Evolutionary conservation across 2,113 vertebrate species (phyloP).

Genomic region (Melanotaenia duboulayi): DNA sequence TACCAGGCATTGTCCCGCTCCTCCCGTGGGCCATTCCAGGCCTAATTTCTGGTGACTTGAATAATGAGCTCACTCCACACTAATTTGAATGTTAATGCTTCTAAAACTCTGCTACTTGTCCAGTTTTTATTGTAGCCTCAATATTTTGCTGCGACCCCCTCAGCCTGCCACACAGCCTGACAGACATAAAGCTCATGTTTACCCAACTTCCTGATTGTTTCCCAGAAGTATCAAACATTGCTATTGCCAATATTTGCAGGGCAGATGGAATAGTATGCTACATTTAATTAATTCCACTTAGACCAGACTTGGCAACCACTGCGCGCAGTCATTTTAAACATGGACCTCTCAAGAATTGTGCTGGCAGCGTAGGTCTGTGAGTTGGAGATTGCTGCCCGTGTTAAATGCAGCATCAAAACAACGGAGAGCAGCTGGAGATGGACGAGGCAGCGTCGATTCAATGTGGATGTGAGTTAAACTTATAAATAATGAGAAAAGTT

Average conservation of each 20-base stretch:
- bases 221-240: conserved; percentile 15
- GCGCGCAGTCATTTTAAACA: conserved; percentile 52
- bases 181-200: conserved; percentile 7
- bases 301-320: conserved; percentile 53
- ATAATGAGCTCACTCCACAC: no score
- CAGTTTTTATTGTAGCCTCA: neutral
- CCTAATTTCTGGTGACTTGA: no score
- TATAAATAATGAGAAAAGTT: conserved; percentile 50
- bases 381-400: conserved; percentile 43
- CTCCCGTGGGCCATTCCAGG: no score
- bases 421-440: conserved; percentile 59
- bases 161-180: neutral
- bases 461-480: conserved; percentile 47
- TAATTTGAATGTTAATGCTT: no score
- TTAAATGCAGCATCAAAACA: conserved; percentile 39
- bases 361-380: conserved; percentile 62
- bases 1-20: no score
- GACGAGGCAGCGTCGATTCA: conserved; percentile 51
- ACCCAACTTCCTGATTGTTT: conserved; percentile 29
- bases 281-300: conserved; percentile 65
- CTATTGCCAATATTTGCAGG: conserved; percentile 22
- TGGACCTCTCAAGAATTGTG: conserved; percentile 52
- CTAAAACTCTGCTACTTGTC: no score
- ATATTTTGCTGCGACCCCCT: neutral
- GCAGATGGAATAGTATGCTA: conserved; percentile 56